Evolutionary conservation across 2,888 invertebrate species (phyloP), one percentile per base, ranked within the genome.

Genomic region (Oscheius sp.): DNA sequence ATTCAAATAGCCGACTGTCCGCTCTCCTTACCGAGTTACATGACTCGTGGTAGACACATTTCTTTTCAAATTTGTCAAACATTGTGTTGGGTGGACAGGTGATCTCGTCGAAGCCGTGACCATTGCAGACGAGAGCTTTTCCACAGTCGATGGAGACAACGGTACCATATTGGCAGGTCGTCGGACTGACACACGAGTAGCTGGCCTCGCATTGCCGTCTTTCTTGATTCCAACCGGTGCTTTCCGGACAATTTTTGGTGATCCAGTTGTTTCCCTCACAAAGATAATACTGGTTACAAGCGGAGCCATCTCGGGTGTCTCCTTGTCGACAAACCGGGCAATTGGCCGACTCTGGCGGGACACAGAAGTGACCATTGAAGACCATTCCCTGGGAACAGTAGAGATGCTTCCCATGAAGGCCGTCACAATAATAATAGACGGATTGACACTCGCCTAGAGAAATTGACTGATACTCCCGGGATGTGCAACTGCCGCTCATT

Each of bases 401-500:
- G 55, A 69, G 56, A 18, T 56, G 23, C 41, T 55, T 53, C 9
- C 23, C 55, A 7, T 41, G 43, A 6, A 23, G 55, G 41, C 70
- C 70, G 18, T 70, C 70, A 49, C 70, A 70, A 35, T 70, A 70
- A 12, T 58, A 18, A 45, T 53, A 70, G 59, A 53, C 59, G n/a
- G 43, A n/a, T 18, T 70, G 70, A 27, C 70, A 70, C 6, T 70
- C 18, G 49, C 70, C 70, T 25, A 70, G 25, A 9, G 46, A 29
- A n/a, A 59, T 23, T 13, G 59, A 59, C 21, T 46, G n/a, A 49
- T 59, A 70, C 43, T 70, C 70, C 13, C 59, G 45, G 27, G 59
- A 58, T 9, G 59, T 70, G 56, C 72, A 72, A 16, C 12, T 18
- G 2, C 72, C 72, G n/a, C 29, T 16, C 52, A 61, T 61, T 5